Evolutionary conservation across 1,140 invertebrate genomes (phyloP), one percentile per base, ranked within the genome.

Genomic region (Belonocnema kinseyi): DNA sequence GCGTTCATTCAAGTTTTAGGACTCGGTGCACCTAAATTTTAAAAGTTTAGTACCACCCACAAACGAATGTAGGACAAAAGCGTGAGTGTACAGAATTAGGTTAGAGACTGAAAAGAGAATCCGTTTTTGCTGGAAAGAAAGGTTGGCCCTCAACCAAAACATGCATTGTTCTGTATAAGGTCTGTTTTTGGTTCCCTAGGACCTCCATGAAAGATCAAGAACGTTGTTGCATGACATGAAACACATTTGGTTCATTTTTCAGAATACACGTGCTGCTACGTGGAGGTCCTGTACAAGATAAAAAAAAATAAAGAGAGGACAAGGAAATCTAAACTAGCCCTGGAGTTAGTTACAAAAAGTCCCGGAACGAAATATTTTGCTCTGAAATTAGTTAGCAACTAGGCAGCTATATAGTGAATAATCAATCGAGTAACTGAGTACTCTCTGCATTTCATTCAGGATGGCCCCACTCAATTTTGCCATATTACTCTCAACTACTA

Each of bases 91-190:
- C 11, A 10, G 40, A 11, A 8, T 46, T 46, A 7, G 6, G 40
- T 46, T 46, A 7, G 6, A 46, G 40, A 46, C 7, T 76, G 46
- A 78, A 78, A 73, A 77, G 83, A 76, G 79, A 81, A 82, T 78
- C 79, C 70, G 72, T 80, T 80, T 83, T 82, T 82, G 76, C 77
- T 54, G 66, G 72, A 75, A 75, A 76, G 78, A 80, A 81, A 84
- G 76, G 75, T 74, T 74, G 2, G 19, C 56, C 70, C 73, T 76
- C 73, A 82, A 82, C 81, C 81, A 84, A 87, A 88, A 88, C 82
- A 87, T 33, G 82, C 82, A 86, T 89, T 87, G 87, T 87, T 83
- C 80, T 78, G 77, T 88, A 87, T 85, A 85, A 84, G 82, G 85
- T 77, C 78, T 85, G 87, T 88, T 88, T 87, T 83, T 79, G 78